These are phyloP conservation scores for Heliothis subflexa DNA, from an alignment of 1,140 invertebrate species.

Conservation along the genomic window DNA sequence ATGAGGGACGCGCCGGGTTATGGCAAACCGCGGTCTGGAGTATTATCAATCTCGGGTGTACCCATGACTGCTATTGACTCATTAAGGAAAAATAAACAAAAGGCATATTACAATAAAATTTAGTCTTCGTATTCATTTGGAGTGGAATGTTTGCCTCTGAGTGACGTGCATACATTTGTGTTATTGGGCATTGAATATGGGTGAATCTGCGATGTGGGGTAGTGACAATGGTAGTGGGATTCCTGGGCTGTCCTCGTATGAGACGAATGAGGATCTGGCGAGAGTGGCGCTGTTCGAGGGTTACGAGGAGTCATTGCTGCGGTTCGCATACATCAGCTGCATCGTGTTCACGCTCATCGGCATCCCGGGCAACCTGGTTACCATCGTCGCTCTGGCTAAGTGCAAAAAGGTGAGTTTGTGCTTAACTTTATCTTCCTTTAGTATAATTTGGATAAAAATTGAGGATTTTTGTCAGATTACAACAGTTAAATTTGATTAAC, in stretches of 20 bases:
- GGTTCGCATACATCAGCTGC: conserved; percentile 90
- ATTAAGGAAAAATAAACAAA: conserved; percentile 59
- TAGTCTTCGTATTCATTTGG: conserved; percentile 53
- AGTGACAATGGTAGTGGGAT: conserved; percentile 57
- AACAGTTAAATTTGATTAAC: too few species aligned
- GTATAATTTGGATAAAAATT: background rate
- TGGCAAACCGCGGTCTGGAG: conserved; percentile 45
- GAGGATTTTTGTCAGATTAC: too few species aligned
- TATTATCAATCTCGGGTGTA: conserved; percentile 51
- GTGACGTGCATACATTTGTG: conserved; percentile 52
- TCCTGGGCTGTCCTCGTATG: conserved; percentile 53
- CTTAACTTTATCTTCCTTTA: background rate
- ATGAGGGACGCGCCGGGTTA: conserved; percentile 11
- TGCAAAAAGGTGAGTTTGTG: conserved; percentile 90
- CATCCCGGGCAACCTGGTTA: conserved; percentile 93
- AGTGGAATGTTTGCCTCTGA: conserved; percentile 46
- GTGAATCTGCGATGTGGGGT: conserved; percentile 54
- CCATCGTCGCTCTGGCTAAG: conserved; percentile 90
- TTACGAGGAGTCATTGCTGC: conserved; percentile 89
- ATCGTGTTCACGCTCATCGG: conserved; percentile 92
- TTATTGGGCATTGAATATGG: conserved; percentile 54
- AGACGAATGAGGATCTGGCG: conserved; percentile 65
- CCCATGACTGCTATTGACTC: conserved; percentile 57
- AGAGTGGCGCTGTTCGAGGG: conserved; percentile 88
- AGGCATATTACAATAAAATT: conserved; percentile 32